These are phyloP conservation scores for Penelope pileata DNA, from an alignment of 2,113 vertebrate species.

Conservation along the genomic window DNA sequence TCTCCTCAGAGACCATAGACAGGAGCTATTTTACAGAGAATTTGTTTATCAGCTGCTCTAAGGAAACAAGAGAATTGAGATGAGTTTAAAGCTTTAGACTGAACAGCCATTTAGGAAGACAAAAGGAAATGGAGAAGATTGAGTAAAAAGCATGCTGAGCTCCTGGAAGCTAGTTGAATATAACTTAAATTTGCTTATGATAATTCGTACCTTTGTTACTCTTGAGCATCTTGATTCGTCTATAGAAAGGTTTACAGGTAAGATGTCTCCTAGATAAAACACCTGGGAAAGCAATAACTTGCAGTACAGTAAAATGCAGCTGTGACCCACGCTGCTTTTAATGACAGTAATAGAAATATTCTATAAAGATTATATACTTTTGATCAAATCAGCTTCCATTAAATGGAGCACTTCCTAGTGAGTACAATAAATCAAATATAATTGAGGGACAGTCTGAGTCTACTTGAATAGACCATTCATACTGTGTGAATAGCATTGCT, in stretches of 20 bases:
- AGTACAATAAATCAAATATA: neutral
- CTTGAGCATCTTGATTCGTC: slow-evolving; percentile 11
- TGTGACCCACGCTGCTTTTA: slow-evolving; percentile 46
- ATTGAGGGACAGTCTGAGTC: neutral
- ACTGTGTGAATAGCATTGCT: neutral
- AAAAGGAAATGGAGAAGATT: neutral
- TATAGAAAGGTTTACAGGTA: neutral
- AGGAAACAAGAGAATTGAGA: neutral
- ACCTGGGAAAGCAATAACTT: slow-evolving; percentile 67
- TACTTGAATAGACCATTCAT: neutral
- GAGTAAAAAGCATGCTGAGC: neutral
- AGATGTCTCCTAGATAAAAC: slow-evolving; percentile 13
- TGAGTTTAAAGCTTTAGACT: neutral
- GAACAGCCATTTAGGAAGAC: neutral
- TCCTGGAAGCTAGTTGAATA: neutral
- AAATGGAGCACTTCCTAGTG: neutral
- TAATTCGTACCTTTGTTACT: neutral
- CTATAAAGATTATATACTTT: neutral
- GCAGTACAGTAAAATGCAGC: slow-evolving; percentile 38
- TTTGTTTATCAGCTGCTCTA: neutral
- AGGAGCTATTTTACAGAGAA: neutral
- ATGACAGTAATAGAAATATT: slow-evolving; percentile 16
- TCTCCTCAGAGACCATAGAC: no score
- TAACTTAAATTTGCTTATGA: neutral
- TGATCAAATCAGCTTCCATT: slow-evolving; percentile 22